Percentiles rank a stretch among this genome's conserved stretches.
These are phyloP conservation scores for Acanthurus tractus DNA, from an alignment of 2,797 vertebrate species.

Conservation along the genomic window DNA sequence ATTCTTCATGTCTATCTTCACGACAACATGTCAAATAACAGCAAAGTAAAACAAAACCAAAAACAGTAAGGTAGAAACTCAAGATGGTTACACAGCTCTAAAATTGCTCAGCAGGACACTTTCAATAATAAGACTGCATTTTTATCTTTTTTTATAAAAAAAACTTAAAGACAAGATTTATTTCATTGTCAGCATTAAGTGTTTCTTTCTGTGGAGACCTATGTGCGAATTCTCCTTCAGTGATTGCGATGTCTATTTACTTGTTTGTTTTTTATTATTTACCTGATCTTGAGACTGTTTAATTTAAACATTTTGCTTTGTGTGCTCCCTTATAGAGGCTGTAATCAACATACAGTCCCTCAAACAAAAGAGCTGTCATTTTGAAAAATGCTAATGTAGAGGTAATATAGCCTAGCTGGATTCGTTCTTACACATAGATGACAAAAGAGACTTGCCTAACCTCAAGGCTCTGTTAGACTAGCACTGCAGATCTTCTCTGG, in stretches of 20 bases:
- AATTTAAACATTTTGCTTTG: neutral
- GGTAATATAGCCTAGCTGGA: constrained; percentile 6
- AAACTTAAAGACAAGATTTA: no score
- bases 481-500: constrained; percentile 38
- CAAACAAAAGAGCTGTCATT: neutral
- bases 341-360: neutral
- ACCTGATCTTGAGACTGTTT: neutral
- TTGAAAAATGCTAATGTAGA: constrained; percentile 3
- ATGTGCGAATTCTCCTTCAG: neutral
- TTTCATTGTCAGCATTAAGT: neutral
- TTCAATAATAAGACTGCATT: neutral
- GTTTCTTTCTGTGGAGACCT: neutral
- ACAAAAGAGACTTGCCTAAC: constrained; percentile 9
- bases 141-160: neutral
- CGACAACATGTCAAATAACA: neutral
- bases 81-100: neutral
- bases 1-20: neutral
- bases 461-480: constrained; percentile 18
- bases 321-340: neutral
- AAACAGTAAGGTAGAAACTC: no score
- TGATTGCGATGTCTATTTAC: neutral
- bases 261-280: neutral
- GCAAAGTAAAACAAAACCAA: neutral
- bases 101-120: neutral
- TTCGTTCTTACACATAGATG: neutral